Conservation (phyloP, 2,888 invertebrate species). For the Meiosimyza decipiens region DNA sequence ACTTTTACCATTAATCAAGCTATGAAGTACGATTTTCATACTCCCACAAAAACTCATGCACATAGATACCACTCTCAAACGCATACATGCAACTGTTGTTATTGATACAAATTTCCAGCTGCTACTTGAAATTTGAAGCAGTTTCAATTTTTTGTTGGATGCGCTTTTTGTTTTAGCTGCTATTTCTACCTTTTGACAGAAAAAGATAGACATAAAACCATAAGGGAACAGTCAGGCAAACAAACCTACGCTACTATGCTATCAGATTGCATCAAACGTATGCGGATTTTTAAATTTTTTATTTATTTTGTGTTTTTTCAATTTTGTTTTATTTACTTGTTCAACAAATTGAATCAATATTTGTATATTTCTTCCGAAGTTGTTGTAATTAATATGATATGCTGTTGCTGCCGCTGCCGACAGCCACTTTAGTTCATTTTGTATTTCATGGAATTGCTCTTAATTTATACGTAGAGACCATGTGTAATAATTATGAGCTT, state of each 20-base stretch:
- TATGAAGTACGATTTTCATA: too few species aligned
- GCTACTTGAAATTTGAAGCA: constrained; percentile 31
- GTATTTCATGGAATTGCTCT: neutral
- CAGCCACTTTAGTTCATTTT: constrained; percentile 13
- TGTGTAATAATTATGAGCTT: too few species aligned
- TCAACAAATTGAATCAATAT: constrained; percentile 26
- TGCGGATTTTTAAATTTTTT: constrained; percentile 10
- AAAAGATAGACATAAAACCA: neutral
- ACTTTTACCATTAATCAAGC: too few species aligned
- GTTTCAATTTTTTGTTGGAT: neutral
- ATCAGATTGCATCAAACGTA: constrained; percentile 24
- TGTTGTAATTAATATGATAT: constrained; percentile 30
- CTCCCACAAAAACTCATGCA: too few species aligned
- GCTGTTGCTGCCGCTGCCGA: neutral
- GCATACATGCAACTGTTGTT: constrained; percentile 2
- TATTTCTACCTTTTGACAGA: neutral
- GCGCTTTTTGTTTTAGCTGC: constrained; percentile 4
- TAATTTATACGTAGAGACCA: too few species aligned
- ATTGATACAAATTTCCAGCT: constrained; percentile 31
- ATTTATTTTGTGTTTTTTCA: neutral
- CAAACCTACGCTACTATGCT: too few species aligned
- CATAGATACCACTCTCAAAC: neutral
- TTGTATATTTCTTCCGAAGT: constrained; percentile 3
- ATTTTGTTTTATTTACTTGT: constrained; percentile 13
- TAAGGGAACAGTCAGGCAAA: neutral